Percentiles rank a stretch among this genome's conserved stretches.
These are phyloP conservation scores for Anguilla megastoma DNA, from an alignment of 2,797 vertebrate species.

Conservation along the genomic window DNA sequence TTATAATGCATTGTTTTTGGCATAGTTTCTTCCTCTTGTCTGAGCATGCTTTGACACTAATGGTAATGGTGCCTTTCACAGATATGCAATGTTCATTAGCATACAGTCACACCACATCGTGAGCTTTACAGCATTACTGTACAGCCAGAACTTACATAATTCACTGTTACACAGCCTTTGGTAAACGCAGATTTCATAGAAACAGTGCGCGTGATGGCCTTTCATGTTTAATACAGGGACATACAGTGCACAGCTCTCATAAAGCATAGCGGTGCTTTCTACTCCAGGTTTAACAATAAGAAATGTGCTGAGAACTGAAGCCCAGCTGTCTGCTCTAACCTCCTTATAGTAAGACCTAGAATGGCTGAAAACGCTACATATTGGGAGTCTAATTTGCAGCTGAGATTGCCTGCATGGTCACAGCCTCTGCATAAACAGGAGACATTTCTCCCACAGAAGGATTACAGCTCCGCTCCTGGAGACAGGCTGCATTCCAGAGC, in stretches of 20 bases:
- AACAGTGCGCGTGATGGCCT: background rate
- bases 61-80: background rate
- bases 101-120: background rate
- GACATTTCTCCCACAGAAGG: background rate
- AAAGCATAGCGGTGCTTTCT: background rate
- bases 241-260: background rate
- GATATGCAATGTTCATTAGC: background rate
- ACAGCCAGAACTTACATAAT: background rate
- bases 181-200: background rate
- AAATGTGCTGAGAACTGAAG: background rate
- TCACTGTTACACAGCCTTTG: background rate
- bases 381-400: background rate
- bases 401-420: background rate
- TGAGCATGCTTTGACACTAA: background rate
- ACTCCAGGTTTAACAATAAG: background rate
- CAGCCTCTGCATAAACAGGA: background rate
- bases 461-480: background rate
- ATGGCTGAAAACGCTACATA: background rate
- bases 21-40: background rate
- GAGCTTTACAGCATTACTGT: background rate
- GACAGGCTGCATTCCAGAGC: background rate
- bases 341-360: background rate
- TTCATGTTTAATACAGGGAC: background rate
- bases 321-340: background rate
- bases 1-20: slow-evolving; percentile 2